Conservation (phyloP, 2,113 vertebrate genomes). For the Mesembrinibis cayennensis region DNA sequence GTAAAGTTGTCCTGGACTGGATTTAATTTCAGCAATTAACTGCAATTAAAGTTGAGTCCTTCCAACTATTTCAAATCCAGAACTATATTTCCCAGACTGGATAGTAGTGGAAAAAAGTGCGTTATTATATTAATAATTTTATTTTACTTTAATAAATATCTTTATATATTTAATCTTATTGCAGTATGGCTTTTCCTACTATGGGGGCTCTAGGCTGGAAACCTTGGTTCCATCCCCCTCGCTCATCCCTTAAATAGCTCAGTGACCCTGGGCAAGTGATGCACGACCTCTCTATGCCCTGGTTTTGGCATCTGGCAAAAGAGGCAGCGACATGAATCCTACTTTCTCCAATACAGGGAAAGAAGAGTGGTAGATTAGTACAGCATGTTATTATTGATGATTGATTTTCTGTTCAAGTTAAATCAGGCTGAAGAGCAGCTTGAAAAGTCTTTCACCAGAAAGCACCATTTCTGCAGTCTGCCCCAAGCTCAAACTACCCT, state of each 20-base stretch:
- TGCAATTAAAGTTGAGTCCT: background rate
- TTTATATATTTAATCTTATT: background rate
- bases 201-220: background rate
- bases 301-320: background rate
- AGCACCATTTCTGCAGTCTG: background rate
- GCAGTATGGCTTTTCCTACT: background rate
- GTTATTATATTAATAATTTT: background rate
- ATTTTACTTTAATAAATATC: background rate
- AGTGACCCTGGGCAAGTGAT: background rate
- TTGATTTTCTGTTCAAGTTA: conserved; percentile 11
- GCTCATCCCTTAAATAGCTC: background rate
- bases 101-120: background rate
- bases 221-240: background rate
- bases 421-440: conserved; percentile 6
- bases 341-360: background rate
- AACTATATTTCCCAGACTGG: background rate
- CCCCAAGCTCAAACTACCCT: background rate
- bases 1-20: background rate
- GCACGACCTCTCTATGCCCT: background rate
- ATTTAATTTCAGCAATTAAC: background rate
- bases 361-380: background rate
- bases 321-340: background rate
- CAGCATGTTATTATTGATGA: background rate
- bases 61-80: background rate
- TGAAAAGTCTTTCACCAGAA: background rate